Conservation (phyloP, 2,113 vertebrate species). For the Asarcornis scutulata region DNA sequence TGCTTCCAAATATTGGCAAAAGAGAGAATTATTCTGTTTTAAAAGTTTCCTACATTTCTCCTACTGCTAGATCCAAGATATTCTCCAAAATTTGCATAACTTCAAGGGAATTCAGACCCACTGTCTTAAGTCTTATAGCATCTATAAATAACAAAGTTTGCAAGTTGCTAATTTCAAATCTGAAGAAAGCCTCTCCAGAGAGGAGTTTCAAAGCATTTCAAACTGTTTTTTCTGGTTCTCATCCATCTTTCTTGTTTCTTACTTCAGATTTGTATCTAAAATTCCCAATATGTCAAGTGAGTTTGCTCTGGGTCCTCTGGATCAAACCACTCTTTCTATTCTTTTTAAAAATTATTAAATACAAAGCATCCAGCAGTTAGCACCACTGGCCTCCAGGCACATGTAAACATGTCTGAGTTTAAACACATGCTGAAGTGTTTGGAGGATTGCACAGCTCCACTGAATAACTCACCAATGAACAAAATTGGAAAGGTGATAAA, state of each 20-base stretch:
- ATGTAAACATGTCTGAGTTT: not conserved
- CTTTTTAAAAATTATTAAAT: not conserved
- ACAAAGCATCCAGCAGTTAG: not conserved
- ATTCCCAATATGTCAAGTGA: not conserved
- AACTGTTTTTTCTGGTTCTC: not conserved
- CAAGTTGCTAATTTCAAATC: not conserved
- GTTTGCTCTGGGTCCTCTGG: not conserved
- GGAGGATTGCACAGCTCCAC: not conserved
- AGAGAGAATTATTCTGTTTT: not conserved
- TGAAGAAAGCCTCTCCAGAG: not conserved
- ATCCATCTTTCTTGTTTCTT: not conserved
- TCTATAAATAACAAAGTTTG: not conserved
- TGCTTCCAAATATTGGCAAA: not conserved
- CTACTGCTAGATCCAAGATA: not conserved
- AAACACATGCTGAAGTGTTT: not conserved
- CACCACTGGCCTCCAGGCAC: not conserved
- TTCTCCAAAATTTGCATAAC: not conserved
- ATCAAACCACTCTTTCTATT: not conserved
- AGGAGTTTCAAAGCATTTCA: not conserved
- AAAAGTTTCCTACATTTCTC: not conserved
- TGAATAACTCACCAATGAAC: conserved; percentile 89
- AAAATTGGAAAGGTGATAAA: conserved; percentile 99
- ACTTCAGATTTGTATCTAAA: not conserved
- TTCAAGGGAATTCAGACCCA: not conserved
- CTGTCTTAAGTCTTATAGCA: not conserved